Evolutionary conservation across 2,888 invertebrate genomes (phyloP), one percentile per base, ranked within the genome.

Genomic region (Xestia sexstrigata): DNA sequence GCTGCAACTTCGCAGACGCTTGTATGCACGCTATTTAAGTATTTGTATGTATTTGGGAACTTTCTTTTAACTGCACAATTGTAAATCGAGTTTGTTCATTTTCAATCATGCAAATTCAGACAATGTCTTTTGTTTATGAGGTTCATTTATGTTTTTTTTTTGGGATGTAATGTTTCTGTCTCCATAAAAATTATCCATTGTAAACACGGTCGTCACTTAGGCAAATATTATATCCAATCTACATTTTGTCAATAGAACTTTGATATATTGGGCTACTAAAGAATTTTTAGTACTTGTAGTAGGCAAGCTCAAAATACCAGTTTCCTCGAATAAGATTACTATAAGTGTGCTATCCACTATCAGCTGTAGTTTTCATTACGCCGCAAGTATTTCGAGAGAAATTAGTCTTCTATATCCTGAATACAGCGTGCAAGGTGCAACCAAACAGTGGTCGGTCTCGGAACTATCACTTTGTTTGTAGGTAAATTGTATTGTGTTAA

Each of bases 1-100:
- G 39, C 55, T 78, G 55, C 90, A 90, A 92, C 91, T 92, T 92
- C 82, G 90, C 90, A 92, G 90, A 92, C 91, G 83, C 81, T 55
- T 81, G 55, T 63, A 73, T 74, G 65, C 81, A 74, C 45, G 74
- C 74, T 65, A 42, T 55, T 58, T 13, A 15, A 52, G 65, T 65
- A 81, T 47, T n/a, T 80, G 7, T 13, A 30, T 23, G 49, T 30
- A n/a, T 72, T 47, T 47, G 30, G 15, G 23, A 35, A 65, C 17
- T 23, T 39, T n/a, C 6, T 63, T 63, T 63, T 63, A 47, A 62
- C 20, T 20, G n/a, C 26, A n/a, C n/a, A 62, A n/a, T 63, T 45
- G 45, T 69, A 15, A 45, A 52, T 26, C 5, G 8, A 5, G 20
- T 26, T 26, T 70, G 11, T 39, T 17, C 23, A 15, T 26, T 17